Conservation (phyloP, 2,113 vertebrate genomes). For the Tenebrosternarchus preto region DNA sequence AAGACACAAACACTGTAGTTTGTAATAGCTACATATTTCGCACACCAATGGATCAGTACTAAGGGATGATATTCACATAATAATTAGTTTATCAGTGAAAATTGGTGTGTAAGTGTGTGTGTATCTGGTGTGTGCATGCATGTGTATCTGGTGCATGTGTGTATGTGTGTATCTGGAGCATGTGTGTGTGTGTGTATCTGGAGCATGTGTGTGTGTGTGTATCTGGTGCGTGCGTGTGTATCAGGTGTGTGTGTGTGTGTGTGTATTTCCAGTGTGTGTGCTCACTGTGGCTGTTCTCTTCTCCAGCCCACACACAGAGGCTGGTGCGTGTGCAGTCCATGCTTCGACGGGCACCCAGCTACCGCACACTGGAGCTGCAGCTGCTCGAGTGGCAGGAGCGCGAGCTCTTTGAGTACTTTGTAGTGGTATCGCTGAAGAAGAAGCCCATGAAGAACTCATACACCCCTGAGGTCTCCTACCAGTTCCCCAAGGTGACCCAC, state of each 20-base stretch:
- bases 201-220: background rate
- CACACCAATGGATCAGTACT: background rate
- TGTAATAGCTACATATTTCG: too few relatives aligned
- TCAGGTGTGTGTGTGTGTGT: background rate
- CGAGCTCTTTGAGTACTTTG: conserved; percentile 97
- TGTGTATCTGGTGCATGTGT: background rate
- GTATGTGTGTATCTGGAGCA: background rate
- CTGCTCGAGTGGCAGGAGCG: conserved; percentile 98
- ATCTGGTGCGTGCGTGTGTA: background rate
- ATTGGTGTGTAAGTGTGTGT: background rate
- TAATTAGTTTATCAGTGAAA: too few relatives aligned
- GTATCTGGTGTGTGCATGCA: background rate
- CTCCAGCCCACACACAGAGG: conserved; percentile 92
- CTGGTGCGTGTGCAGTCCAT: conserved; percentile 94
- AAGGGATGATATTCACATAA: background rate
- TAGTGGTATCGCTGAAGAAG: conserved; percentile 96
- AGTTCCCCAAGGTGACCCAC: conserved; percentile 91
- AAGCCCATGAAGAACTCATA: conserved; percentile 94
- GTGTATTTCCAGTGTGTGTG: background rate
- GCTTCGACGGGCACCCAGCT: conserved; percentile 91
- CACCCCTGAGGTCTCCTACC: conserved; percentile 93
- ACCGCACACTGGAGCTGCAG: conserved; percentile 95
- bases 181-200: background rate
- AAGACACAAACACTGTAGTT: too few relatives aligned
- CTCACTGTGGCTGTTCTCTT: background rate